These are phyloP conservation scores for Babyrousa celebensis DNA, from an alignment of 2,797 vertebrate species.

Conservation along the genomic window DNA sequence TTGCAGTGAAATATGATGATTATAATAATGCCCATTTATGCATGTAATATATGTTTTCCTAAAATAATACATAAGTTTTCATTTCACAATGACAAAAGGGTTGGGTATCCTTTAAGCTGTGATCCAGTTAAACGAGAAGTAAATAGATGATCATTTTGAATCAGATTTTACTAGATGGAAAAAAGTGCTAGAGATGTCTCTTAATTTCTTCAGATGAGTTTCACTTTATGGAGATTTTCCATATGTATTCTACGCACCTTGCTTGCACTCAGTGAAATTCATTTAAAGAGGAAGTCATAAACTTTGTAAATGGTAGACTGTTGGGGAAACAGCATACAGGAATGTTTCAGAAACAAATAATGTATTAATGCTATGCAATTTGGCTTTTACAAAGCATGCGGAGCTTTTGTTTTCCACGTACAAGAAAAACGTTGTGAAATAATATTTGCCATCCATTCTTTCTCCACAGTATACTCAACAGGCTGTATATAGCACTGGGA, in stretches of 20 bases:
- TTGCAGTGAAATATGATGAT: conserved; percentile 72
- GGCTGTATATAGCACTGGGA: no score
- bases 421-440: background rate
- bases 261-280: background rate
- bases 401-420: background rate
- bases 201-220: background rate
- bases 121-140: conserved; percentile 36
- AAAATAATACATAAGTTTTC: conserved; percentile 74
- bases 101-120: conserved; percentile 27
- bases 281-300: background rate
- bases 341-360: background rate
- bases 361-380: background rate
- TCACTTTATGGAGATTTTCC: background rate
- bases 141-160: background rate
- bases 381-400: background rate
- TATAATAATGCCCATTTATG: conserved; percentile 60
- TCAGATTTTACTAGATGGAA: background rate
- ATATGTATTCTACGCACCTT: background rate
- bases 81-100: conserved; percentile 27
- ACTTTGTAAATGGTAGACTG: background rate
- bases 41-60: conserved; percentile 74
- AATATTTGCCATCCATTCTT: background rate
- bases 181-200: background rate
- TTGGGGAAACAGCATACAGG: background rate
- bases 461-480: background rate